Evolutionary conservation across 2,797 vertebrate species (phyloP).

Genomic region (Caiman crocodilus): DNA sequence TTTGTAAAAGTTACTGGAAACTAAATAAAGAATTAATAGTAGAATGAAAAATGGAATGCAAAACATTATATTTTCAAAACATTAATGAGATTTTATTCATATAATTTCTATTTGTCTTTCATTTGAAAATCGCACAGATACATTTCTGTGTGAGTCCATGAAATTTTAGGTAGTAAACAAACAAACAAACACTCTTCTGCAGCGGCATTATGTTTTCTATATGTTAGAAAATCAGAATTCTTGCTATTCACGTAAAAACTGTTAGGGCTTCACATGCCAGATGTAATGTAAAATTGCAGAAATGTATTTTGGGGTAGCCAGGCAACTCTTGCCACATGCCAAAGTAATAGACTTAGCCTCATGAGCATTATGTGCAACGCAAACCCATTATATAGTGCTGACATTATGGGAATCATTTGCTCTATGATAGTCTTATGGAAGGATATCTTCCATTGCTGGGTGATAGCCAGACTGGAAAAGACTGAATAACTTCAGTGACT

Average conservation of each 20-base stretch:
- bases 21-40: not conserved
- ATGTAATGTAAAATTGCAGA: not conserved
- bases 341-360: not conserved
- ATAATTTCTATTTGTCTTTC: not conserved
- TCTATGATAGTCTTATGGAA: not conserved
- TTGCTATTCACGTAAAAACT: not conserved
- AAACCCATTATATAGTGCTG: not conserved
- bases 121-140: not conserved
- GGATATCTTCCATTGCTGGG: not conserved
- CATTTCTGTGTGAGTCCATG: not conserved
- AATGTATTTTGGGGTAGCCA: not conserved
- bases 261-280: not conserved
- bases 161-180: not conserved
- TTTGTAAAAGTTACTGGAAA: not conserved
- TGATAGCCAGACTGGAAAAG: not conserved
- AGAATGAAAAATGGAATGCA: not conserved
- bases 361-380: not conserved
- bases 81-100: not conserved
- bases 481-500: not conserved
- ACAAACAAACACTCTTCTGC: not conserved
- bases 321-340: not conserved
- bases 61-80: not conserved
- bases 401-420: not conserved
- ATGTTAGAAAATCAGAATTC: not conserved
- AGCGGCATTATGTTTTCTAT: not conserved